Conservation (phyloP, 2,797 vertebrate genomes). For the Falco peregrinus region DNA sequence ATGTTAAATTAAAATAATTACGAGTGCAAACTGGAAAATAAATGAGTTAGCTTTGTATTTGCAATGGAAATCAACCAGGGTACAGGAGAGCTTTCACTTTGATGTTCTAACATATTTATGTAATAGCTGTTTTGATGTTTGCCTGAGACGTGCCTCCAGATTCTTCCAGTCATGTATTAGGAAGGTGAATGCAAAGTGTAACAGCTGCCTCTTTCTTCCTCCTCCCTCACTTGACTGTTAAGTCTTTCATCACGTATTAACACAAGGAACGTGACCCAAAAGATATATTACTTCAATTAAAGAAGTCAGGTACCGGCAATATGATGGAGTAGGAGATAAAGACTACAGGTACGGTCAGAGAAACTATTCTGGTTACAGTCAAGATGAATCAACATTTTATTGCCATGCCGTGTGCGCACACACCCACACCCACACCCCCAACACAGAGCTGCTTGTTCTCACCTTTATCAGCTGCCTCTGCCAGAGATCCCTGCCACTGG, state of each 20-base stretch:
- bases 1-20: conserved; percentile 55
- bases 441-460: background rate
- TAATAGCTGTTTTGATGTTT: conserved; percentile 48
- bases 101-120: conserved; percentile 32
- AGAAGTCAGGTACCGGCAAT: background rate
- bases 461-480: background rate
- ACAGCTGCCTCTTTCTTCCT: background rate
- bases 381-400: background rate
- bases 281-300: background rate
- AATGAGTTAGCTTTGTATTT: conserved; percentile 47
- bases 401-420: background rate
- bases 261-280: background rate
- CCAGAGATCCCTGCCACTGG: background rate
- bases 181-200: conserved; percentile 14
- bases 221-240: background rate
- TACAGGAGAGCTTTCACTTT: background rate
- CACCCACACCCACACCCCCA: background rate
- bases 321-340: background rate
- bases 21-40: conserved; percentile 30
- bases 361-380: background rate
- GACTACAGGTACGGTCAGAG: background rate
- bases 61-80: conserved; percentile 54
- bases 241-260: background rate
- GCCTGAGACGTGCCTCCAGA: background rate
- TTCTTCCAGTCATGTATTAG: background rate